Evolutionary conservation across 2,113 vertebrate genomes (phyloP).

Genomic region (Phalacrocorax carbo): DNA sequence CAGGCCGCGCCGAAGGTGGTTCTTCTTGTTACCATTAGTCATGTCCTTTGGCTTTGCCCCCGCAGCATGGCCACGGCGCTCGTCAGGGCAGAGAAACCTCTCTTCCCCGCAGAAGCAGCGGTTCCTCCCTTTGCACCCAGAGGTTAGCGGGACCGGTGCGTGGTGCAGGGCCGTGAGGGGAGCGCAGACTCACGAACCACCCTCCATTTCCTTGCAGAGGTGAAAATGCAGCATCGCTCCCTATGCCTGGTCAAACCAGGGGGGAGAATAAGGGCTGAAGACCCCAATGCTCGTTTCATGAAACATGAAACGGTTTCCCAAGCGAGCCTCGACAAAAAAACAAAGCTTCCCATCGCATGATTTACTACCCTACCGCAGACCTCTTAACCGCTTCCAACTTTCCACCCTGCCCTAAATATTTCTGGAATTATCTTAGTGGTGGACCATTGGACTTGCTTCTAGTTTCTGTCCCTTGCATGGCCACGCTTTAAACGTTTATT

Average conservation of each 20-base stretch:
- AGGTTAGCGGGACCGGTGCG: neutral
- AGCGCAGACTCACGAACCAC: neutral
- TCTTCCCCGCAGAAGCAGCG: neutral
- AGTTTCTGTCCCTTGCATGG: neutral
- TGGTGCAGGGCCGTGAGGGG: neutral
- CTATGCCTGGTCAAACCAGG: neutral
- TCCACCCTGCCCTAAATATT: neutral
- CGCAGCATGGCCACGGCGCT: neutral
- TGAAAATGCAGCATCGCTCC: fast-evolving
- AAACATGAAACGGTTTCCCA: neutral
- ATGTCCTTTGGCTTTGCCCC: neutral
- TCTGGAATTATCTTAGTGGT: neutral
- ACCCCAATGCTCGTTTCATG: neutral
- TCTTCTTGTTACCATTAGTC: neutral
- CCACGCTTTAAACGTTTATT: neutral
- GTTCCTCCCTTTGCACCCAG: neutral
- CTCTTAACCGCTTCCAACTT: neutral
- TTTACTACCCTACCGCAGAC: neutral
- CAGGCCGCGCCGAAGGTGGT: neutral
- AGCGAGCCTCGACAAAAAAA: neutral
- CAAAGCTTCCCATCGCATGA: neutral
- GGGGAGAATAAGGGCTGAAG: fast-evolving
- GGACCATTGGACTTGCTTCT: neutral
- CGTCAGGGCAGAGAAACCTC: neutral
- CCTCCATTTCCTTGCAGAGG: neutral